phyloP scores from a whole-genome alignment of 2,113 vertebrate genomes.

The Dryoscopus gambensis region DNA sequence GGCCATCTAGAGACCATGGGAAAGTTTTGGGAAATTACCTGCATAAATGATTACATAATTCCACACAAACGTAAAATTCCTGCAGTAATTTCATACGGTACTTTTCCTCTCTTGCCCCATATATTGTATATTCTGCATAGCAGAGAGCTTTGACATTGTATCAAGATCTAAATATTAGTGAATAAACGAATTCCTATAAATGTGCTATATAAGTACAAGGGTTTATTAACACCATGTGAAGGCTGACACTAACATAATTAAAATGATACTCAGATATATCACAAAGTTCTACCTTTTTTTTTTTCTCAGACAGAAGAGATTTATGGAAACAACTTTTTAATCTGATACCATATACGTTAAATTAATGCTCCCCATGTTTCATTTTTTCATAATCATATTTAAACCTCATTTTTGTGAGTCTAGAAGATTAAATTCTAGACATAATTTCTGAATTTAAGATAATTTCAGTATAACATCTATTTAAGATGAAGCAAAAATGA shows the following conservation, averaged over 20 bases:
- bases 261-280: background rate
- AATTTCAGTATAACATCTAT: background rate
- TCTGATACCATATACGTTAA: background rate
- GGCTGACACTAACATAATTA: background rate
- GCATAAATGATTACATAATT: background rate
- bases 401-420: conserved; percentile 5
- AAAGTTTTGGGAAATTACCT: background rate
- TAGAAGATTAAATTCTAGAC: conserved; percentile 15
- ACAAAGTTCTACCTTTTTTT: background rate
- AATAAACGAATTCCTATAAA: background rate
- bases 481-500: conserved; percentile 16
- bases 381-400: conserved; percentile 13
- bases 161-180: background rate
- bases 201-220: background rate
- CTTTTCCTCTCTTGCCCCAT: background rate
- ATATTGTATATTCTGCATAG: background rate
- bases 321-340: background rate
- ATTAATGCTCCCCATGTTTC: background rate
- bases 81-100: background rate
- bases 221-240: background rate
- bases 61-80: background rate
- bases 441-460: conserved; percentile 6
- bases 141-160: background rate
- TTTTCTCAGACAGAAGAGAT: background rate
- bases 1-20: background rate